Conservation (phyloP, 2,113 vertebrate genomes). For the Haliaeetus leucogaster region DNA sequence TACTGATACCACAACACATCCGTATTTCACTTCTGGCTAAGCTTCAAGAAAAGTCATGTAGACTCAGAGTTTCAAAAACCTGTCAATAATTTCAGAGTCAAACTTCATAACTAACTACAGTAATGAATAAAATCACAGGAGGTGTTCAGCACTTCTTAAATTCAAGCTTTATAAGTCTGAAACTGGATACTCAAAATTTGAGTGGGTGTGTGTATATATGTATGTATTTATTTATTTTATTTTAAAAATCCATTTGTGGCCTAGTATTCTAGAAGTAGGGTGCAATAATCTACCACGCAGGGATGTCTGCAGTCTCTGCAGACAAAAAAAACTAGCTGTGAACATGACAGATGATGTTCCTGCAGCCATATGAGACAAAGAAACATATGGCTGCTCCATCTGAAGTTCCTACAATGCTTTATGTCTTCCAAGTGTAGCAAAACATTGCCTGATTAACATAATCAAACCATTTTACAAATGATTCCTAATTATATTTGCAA, state of each 20-base stretch:
- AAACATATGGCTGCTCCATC: neutral
- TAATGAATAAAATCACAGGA: neutral
- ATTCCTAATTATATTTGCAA: slow-evolving; percentile 25
- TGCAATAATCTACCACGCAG: neutral
- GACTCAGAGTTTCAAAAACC: neutral
- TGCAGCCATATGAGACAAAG: neutral
- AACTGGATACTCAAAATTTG: neutral
- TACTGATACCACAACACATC: neutral
- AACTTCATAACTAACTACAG: neutral
- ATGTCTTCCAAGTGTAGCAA: slow-evolving; percentile 5
- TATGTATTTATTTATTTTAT: neutral
- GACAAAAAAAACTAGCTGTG: neutral
- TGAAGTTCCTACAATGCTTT: neutral
- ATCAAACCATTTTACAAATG: slow-evolving; percentile 24
- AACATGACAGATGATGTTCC: slow-evolving; percentile 17
- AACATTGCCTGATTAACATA: slow-evolving; percentile 31
- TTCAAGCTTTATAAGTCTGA: neutral
- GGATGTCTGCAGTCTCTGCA: neutral
- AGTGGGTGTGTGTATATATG: neutral
- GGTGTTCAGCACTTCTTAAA: neutral
- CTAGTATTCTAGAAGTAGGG: neutral
- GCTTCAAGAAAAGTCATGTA: neutral
- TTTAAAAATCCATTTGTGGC: neutral
- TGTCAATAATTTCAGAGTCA: neutral
- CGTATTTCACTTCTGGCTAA: neutral